A percentile compares a stretch with the other conserved stretches of the same genome.
Conservation (phyloP, 2,888 invertebrate genomes). For the Autographa pulchrina region DNA sequence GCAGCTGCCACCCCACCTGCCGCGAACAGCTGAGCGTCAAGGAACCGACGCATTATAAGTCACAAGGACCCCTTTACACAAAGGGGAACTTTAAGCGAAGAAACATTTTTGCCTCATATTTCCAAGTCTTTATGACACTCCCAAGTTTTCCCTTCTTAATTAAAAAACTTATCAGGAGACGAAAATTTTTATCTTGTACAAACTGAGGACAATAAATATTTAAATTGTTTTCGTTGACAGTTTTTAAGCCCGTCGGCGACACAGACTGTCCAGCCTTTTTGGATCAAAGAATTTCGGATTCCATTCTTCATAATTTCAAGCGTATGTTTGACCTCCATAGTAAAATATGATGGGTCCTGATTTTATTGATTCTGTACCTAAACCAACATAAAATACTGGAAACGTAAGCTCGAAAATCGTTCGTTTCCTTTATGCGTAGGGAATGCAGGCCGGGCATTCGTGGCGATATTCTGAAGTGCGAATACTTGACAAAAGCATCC, state of each 20-base stretch:
- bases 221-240: slow-evolving; percentile 11
- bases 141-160: neutral
- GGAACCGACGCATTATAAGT: slow-evolving; percentile 41
- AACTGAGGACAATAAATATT: slow-evolving; percentile 10
- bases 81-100: slow-evolving; percentile 35
- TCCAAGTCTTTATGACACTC: slow-evolving; percentile 9
- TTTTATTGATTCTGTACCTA: slow-evolving; percentile 18
- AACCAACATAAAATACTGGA: slow-evolving; percentile 34
- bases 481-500: slow-evolving; percentile 47
- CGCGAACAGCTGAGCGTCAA: slow-evolving; percentile 59
- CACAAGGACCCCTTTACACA: slow-evolving; percentile 36
- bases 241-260: neutral
- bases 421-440: slow-evolving; percentile 10
- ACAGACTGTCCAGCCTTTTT: neutral
- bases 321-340: neutral
- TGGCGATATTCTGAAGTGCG: slow-evolving; percentile 42
- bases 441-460: slow-evolving; percentile 42
- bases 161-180: slow-evolving; percentile 7
- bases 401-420: slow-evolving; percentile 17
- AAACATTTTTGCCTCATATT: slow-evolving; percentile 30
- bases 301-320: neutral
- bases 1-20: slow-evolving; percentile 72
- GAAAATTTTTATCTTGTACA: slow-evolving; percentile 1
- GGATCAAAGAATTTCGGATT: neutral
- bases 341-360: neutral